Percentiles rank a stretch among this genome's conserved stretches.
These are phyloP conservation scores for Lysandra bellargus DNA, from an alignment of 2,888 invertebrate species.

Conservation along the genomic window DNA sequence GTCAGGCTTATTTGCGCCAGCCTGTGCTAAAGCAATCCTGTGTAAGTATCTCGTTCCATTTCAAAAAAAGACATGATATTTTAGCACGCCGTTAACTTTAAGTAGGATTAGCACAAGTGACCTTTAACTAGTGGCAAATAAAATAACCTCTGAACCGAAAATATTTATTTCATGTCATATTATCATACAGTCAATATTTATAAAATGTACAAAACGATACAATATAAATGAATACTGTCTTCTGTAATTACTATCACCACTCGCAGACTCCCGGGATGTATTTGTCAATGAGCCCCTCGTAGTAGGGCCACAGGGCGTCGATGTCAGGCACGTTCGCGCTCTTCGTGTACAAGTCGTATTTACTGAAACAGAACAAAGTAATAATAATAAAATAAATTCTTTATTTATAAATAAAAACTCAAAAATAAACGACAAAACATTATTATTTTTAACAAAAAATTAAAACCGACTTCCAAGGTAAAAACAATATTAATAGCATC, in stretches of 20 bases:
- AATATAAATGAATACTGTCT: background rate
- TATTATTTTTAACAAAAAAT: too few relatives aligned
- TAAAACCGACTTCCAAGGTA: too few relatives aligned
- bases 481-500: too few relatives aligned
- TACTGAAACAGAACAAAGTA: constrained; percentile 77
- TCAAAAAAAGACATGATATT: too few relatives aligned
- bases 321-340: constrained; percentile 89
- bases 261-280: constrained; percentile 92
- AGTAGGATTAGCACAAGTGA: background rate
- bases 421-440: too few relatives aligned
- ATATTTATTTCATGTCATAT: background rate
- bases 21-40: too few relatives aligned
- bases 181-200: background rate
- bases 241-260: constrained; percentile 77
- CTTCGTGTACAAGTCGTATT: constrained; percentile 87
- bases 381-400: too few relatives aligned
- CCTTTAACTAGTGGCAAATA: too few relatives aligned
- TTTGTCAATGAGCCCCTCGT: constrained; percentile 93
- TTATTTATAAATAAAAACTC: too few relatives aligned
- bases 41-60: too few relatives aligned
- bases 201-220: background rate
- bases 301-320: constrained; percentile 93
- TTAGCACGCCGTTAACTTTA: background rate
- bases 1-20: too few relatives aligned
- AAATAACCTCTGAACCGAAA: background rate